Evolutionary conservation across 2,888 invertebrate genomes (phyloP).

Genomic region (Slavum lentiscoides): DNA sequence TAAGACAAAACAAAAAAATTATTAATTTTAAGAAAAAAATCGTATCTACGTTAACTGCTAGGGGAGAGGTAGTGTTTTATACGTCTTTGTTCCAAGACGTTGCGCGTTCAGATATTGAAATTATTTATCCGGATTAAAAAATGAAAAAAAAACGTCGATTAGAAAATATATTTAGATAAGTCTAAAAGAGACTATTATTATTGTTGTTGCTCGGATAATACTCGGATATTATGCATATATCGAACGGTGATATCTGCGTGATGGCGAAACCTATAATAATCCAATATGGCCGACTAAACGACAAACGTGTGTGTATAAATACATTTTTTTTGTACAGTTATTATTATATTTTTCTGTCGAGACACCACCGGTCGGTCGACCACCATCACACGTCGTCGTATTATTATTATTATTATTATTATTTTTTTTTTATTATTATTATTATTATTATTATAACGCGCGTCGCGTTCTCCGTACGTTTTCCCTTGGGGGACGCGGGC

Average conservation of each 20-base stretch:
- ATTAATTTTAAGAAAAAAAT: no score
- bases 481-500: constrained; percentile 14
- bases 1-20: no score
- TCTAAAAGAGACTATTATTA: no score
- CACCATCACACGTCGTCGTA: constrained; percentile 22
- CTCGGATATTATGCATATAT: constrained; percentile 39
- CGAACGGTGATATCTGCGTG: neutral
- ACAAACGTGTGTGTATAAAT: neutral
- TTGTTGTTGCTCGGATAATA: no score
- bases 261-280: constrained; percentile 40
- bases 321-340: constrained; percentile 8
- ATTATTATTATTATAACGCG: constrained; percentile 45
- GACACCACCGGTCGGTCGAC: neutral
- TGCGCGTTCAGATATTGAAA: no score
- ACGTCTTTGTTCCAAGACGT: no score
- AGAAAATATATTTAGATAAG: no score
- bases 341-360: neutral
- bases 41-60: no score
- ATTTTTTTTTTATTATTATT: neutral
- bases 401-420: neutral
- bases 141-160: no score
- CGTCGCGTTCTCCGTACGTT: constrained; percentile 34
- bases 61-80: no score
- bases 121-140: no score
- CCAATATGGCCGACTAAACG: constrained; percentile 43